Evolutionary conservation across 2,797 vertebrate species (phyloP), one percentile per base, ranked within the genome.

Genomic region (Rhinogobio ventralis): DNA sequence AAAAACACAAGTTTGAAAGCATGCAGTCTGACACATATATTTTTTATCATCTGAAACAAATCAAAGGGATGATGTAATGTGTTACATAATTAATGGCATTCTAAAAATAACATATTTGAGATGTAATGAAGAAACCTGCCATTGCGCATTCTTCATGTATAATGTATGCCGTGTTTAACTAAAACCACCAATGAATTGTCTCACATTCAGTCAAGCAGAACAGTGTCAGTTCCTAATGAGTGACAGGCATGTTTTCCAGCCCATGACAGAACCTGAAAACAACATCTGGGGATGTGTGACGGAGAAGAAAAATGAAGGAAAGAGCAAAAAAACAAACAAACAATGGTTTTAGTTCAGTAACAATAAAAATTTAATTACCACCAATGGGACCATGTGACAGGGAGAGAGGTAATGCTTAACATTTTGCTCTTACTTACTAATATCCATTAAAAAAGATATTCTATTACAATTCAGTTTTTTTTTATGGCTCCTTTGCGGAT

Each of bases 301-400:
- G 23, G 68, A 82, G 57, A 28, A 60, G 75, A 89, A 81, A 91
- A 79, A 88, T 79, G 30, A 79, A 85, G 2, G n/a, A 55, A 68
- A 64, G 72, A 39, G 53, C 14, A 15, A n/a, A 66, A 81, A 36
- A 60, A 85, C 84, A 71, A 55, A n/a, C n/a, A n/a, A n/a, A n/a
- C n/a, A 88, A 78, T 36, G 13, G 92, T 91, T 92, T 86, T 86
- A 88, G 79, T 89, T 92, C 87, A 91, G 64, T 91, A 87, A 79
- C 57, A 93, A 86, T 81, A 7, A 0, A 46, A 79, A 90, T 88
- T 91, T 94, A 94, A 94, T 94, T 90, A 94, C 89, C 83, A 85
- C 94, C 91, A 68, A 73, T 84, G 94, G 89, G 93, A 93, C 81
- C 46, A 42, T 14, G 33, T 78, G 4, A 69, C 39, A 19, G 17